Evolutionary conservation across 2,888 invertebrate species (phyloP).

Genomic region (Platycheirus rosarum): DNA sequence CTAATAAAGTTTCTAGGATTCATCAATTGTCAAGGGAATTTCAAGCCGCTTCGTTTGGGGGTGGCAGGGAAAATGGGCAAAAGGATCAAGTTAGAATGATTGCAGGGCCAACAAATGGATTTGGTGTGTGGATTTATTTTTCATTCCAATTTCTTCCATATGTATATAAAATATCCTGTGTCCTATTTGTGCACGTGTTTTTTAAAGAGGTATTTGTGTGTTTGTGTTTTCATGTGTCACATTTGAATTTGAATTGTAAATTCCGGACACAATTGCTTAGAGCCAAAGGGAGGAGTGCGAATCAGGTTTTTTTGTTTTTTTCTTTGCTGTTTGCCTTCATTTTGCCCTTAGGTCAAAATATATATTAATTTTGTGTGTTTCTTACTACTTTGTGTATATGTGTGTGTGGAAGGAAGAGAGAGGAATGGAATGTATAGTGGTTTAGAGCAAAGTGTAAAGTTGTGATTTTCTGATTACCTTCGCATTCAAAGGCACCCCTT

Average conservation of each 20-base stretch:
- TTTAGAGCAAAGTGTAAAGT: slow-evolving; percentile 55
- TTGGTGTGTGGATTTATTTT: slow-evolving; percentile 57
- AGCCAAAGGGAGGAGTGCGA: slow-evolving; percentile 53
- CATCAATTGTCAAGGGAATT: slow-evolving; percentile 72
- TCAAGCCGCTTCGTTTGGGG: slow-evolving; percentile 21
- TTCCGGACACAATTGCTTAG: slow-evolving; percentile 53
- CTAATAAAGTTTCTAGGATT: slow-evolving; percentile 74
- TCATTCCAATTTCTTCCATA: slow-evolving; percentile 26
- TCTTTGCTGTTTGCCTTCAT: slow-evolving; percentile 7
- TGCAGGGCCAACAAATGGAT: slow-evolving; percentile 69
- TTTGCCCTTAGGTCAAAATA: slow-evolving; percentile 43
- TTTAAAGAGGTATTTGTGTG: not conserved
- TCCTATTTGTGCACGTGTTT: not conserved
- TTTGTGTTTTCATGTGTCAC: not conserved
- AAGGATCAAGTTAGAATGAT: slow-evolving; percentile 71
- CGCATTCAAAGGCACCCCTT: slow-evolving; percentile 7
- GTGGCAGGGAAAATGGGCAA: slow-evolving; percentile 18
- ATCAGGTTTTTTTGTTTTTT: slow-evolving; percentile 43
- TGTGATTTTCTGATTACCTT: slow-evolving; percentile 66
- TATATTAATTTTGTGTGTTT: slow-evolving; percentile 30
- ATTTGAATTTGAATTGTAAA: slow-evolving; percentile 73
- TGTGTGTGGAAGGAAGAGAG: not conserved
- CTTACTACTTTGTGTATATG: not conserved
- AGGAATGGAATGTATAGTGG: not conserved
- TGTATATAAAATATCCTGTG: not conserved